phyloP scores from a whole-genome alignment of 1,140 invertebrate genomes.

The Uloborus diversus region DNA sequence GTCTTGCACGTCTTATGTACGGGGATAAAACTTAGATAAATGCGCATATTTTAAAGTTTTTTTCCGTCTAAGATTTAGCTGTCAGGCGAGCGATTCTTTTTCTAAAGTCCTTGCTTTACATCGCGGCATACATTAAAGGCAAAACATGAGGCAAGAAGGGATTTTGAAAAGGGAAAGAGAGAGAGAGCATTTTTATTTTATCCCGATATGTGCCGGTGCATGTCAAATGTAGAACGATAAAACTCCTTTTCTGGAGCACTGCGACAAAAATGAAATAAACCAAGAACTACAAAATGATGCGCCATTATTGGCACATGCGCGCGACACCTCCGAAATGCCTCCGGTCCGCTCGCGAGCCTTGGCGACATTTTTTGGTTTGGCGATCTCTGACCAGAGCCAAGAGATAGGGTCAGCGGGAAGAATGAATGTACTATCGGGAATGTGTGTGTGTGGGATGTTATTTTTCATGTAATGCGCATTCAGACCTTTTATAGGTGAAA shows the following conservation, averaged over 20 bases:
- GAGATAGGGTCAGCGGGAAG: background rate
- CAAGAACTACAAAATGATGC: constrained; percentile 56
- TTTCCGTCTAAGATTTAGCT: constrained; percentile 50
- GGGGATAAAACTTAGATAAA: constrained; percentile 56
- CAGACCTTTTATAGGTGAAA: too few relatives aligned
- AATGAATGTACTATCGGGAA: too few relatives aligned
- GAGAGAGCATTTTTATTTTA: constrained; percentile 48
- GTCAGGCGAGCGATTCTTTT: constrained; percentile 48
- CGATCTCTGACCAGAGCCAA: background rate
- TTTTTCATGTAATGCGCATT: too few relatives aligned
- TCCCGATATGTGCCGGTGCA: constrained; percentile 48
- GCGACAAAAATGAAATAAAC: constrained; percentile 57
- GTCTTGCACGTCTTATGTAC: constrained; percentile 43
- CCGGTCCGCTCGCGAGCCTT: too few relatives aligned
- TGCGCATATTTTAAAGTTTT: constrained; percentile 55
- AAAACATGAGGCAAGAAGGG: constrained; percentile 51
- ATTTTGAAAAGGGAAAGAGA: constrained; percentile 33
- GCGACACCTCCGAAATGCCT: constrained; percentile 21
- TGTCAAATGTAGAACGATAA: constrained; percentile 56
- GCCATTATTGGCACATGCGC: constrained; percentile 57
- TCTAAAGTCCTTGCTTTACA: constrained; percentile 52
- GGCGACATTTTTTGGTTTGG: constrained; percentile 19
- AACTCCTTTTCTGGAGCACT: constrained; percentile 52
- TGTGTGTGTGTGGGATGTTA: too few relatives aligned
- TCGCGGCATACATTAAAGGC: constrained; percentile 52